A percentile compares a stretch with the other conserved stretches of the same genome.
Conservation (phyloP, 2,888 invertebrate genomes). For the Gortyna flavago region DNA sequence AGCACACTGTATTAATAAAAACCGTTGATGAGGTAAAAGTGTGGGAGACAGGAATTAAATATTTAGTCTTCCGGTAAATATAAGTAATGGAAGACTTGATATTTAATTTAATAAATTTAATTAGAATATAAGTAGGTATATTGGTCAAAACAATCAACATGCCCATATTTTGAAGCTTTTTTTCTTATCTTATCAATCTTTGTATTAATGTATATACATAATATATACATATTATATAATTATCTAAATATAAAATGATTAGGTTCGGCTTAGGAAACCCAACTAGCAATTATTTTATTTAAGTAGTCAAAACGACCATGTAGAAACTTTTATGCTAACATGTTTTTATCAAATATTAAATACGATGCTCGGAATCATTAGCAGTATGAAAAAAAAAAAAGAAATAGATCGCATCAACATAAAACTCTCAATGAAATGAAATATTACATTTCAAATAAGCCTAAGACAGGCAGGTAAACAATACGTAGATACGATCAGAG, state of each 20-base stretch:
- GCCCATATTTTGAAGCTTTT: neutral
- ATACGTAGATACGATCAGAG: constrained; percentile 61
- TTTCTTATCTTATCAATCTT: neutral
- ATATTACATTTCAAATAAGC: constrained; percentile 40
- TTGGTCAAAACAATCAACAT: no score
- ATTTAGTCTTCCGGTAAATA: no score
- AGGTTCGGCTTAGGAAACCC: neutral
- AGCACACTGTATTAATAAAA: constrained; percentile 2
- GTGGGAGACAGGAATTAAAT: constrained; percentile 1
- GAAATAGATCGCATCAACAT: constrained; percentile 6
- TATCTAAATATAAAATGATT: neutral
- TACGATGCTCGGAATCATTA: neutral
- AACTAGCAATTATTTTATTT: neutral
- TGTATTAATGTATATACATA: neutral
- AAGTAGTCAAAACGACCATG: no score
- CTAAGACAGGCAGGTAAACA: constrained; percentile 43
- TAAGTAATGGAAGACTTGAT: no score
- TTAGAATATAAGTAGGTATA: no score
- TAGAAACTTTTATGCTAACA: neutral
- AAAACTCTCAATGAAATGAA: constrained; percentile 5
- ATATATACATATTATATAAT: no score
- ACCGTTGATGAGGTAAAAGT: neutral
- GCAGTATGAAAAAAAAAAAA: neutral
- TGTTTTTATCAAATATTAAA: neutral
- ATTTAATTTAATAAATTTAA: no score